phyloP scores from a whole-genome alignment of 92 coral and sea anemone species.

The Phymanthus crucifer region DNA sequence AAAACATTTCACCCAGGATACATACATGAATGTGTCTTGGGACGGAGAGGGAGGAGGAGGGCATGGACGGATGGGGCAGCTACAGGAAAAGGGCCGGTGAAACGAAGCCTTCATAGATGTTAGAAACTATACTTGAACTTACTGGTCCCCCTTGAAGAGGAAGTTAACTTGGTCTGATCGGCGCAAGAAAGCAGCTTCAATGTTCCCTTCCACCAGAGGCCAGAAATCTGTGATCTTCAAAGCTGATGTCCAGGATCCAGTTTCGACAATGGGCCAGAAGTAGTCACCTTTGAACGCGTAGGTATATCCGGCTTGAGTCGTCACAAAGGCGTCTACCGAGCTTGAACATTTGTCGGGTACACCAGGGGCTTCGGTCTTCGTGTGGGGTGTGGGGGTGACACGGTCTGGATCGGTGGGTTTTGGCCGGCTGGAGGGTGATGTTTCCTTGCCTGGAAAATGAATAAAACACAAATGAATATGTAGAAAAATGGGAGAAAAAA shows the following conservation, averaged over 20 bases:
- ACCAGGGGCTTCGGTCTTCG: constrained; percentile 33
- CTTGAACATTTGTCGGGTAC: constrained; percentile 56
- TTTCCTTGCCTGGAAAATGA: constrained; percentile 5
- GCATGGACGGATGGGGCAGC: no score
- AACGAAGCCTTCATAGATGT: no score
- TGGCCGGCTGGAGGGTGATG: neutral
- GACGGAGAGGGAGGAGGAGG: no score
- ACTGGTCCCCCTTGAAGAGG: constrained; percentile 80
- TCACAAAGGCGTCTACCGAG: constrained; percentile 70
- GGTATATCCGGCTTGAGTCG: constrained; percentile 56
- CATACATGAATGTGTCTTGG: no score
- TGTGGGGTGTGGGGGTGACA: constrained; percentile 44
- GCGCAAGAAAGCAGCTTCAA: constrained; percentile 84
- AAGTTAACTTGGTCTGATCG: constrained; percentile 63
- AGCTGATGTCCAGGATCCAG: constrained; percentile 66
- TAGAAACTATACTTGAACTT: no score
- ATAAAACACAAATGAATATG: neutral
- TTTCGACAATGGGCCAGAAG: constrained; percentile 83
- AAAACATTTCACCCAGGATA: neutral
- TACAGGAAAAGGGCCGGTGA: no score
- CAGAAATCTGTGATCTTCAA: constrained; percentile 70
- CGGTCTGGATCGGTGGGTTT: constrained; percentile 7
- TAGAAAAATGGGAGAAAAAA: neutral
- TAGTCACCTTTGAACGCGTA: constrained; percentile 83
- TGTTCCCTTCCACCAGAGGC: constrained; percentile 70